Evolutionary conservation across 2,113 vertebrate species (phyloP), one percentile per base, ranked within the genome.

Genomic region (Marmota monax): DNA sequence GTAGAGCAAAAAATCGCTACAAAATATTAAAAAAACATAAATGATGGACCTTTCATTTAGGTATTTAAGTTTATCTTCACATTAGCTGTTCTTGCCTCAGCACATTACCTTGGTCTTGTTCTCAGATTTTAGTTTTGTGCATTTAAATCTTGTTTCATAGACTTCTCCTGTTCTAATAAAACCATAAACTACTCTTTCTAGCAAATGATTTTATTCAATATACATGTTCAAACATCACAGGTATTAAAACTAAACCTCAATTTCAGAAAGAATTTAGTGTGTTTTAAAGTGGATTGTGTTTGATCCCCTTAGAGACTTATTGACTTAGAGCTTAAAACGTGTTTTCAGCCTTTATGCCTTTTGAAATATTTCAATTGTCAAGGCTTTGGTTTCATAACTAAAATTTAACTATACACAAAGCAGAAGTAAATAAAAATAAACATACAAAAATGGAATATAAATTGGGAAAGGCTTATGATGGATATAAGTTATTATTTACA

Each of bases 161-260:
- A 16, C 16, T 79, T 96, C n/a, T 86, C 11, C 16, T 72, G 10
- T 78, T 90, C 22, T 51, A 94, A 76, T 93, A 93, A 97, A 93
- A 80, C 2, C 34, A 65, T 53, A 80, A 11, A 39, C 39, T 87
- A 82, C 7, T 42, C 25, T 92, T 95, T 90, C 61, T 84, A 76
- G 61, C 93, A 80, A 94, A 93, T 90, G 89, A 96, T 82, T 92
- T 96, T 83, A 92, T 83, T 96, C 84, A 97, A 90, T 83, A 51
- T 73, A 94, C 73, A 90, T 96, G 67, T 84, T 96, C 84, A 97
- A 97, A 96, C 96, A 88, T 65, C 63, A 90, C 45, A 63, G 32
- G 58, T 76, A 90, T 96, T 96, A 97, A 95, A 96, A 92, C 7
- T 94, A 96, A 98, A 88, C 91, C 48, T 96, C 88, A 74, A 61